phyloP scores from a whole-genome alignment of 2,797 vertebrate species.

The Rhadinocentrus ornatus region DNA sequence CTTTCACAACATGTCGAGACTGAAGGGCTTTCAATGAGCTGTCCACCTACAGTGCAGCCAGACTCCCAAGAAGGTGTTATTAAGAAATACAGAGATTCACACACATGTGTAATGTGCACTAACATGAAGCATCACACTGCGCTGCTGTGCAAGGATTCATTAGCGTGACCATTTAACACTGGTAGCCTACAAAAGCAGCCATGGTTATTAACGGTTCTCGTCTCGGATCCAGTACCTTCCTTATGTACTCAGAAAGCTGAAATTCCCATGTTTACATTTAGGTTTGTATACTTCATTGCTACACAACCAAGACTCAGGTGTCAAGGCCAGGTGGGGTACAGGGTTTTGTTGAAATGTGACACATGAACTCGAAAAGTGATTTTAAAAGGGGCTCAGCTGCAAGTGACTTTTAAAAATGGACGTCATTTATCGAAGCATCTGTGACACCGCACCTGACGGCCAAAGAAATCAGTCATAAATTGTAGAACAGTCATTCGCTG shows the following conservation, averaged over 20 bases:
- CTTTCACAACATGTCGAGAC: conserved; percentile 27
- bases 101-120: conserved; percentile 22
- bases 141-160: conserved; percentile 34
- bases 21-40: conserved; percentile 66
- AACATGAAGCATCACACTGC: conserved; percentile 10
- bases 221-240: conserved; percentile 9
- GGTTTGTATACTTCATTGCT: conserved; percentile 1
- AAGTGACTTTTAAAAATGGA: conserved; percentile 50
- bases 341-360: conserved; percentile 30
- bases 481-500: background rate
- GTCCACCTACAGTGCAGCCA: conserved; percentile 68
- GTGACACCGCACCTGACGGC: conserved; percentile 16
- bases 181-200: conserved; percentile 7
- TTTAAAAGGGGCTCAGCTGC: conserved; percentile 38
- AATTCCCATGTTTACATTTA: background rate
- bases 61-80: conserved; percentile 42
- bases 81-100: conserved; percentile 45
- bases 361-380: conserved; percentile 38
- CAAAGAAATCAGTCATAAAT: conserved; percentile 22
- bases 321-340: conserved; percentile 20
- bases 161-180: conserved; percentile 56
- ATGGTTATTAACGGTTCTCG: conserved; percentile 21
- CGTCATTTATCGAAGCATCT: conserved; percentile 49
- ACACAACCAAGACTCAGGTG: background rate
- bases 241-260: background rate